Evolutionary conservation across 2,888 invertebrate genomes (phyloP).

Genomic region (Andrena bucephala): DNA sequence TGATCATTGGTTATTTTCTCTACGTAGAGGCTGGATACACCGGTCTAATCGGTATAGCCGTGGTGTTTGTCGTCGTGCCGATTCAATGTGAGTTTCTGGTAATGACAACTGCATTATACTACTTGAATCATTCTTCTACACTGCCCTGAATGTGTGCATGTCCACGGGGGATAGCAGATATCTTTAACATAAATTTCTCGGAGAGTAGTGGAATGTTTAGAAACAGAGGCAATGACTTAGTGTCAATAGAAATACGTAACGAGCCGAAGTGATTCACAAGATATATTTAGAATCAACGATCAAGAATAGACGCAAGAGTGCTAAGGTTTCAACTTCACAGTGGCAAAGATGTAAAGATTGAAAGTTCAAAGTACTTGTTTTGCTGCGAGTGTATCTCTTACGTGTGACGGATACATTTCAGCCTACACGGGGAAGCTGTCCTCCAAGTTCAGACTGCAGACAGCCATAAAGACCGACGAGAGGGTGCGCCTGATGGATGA

Average conservation of each 20-base stretch:
- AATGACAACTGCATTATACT: neutral
- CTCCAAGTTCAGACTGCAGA: constrained; percentile 86
- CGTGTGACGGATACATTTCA: constrained; percentile 55
- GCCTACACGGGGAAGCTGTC: constrained; percentile 83
- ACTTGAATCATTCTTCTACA: no score
- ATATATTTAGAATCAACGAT: no score
- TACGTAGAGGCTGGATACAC: constrained; percentile 91
- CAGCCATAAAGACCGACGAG: constrained; percentile 89
- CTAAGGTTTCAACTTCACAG: neutral
- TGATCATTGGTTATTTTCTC: constrained; percentile 92
- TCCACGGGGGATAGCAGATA: neutral
- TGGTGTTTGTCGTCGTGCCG: constrained; percentile 94
- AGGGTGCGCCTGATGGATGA: constrained; percentile 92
- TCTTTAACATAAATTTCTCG: neutral
- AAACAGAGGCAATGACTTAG: no score
- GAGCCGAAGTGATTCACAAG: no score
- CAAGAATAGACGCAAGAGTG: neutral
- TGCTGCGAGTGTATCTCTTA: neutral
- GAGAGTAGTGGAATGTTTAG: no score
- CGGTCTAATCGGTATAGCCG: constrained; percentile 93
- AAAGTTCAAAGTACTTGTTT: neutral
- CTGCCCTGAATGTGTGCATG: neutral
- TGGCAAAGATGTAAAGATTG: neutral
- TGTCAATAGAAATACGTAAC: no score
- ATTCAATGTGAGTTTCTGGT: constrained; percentile 89